Evolutionary conservation across 92 coral and sea anemone species (phyloP).

Genomic region (Palythoa heliodiscus): DNA sequence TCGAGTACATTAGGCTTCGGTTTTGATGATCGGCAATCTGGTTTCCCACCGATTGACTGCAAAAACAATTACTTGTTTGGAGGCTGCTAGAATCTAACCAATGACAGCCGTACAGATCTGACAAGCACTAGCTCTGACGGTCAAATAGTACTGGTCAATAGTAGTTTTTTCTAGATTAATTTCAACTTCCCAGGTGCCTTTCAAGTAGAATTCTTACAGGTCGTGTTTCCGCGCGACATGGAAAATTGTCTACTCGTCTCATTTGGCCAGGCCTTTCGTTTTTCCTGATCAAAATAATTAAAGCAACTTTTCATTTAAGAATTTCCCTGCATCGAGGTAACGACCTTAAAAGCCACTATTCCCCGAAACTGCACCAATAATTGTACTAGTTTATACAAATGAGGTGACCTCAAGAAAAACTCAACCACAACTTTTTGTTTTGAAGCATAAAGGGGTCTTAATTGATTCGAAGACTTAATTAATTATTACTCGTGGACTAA

Average conservation of each 20-base stretch:
- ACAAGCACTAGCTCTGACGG: not conserved
- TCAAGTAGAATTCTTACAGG: not conserved
- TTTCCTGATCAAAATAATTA: too few species aligned
- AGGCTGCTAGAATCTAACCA: not conserved
- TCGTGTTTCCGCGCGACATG: conserved; percentile 6
- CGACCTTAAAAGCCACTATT: not conserved
- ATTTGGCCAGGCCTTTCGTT: too few species aligned
- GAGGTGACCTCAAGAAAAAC: too few species aligned
- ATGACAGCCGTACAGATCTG: not conserved
- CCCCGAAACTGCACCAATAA: too few species aligned
- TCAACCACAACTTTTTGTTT: too few species aligned
- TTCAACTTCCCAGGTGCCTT: not conserved
- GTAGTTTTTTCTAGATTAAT: not conserved
- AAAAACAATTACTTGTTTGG: not conserved
- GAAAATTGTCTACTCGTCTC: too few species aligned
- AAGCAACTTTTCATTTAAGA: not conserved
- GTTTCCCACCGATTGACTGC: not conserved
- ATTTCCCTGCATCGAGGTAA: not conserved
- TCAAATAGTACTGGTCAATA: not conserved
- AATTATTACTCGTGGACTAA: too few species aligned
- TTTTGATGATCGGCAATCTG: not conserved
- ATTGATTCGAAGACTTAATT: too few species aligned
- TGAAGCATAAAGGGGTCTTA: too few species aligned
- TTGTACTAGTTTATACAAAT: too few species aligned
- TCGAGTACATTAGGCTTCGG: not conserved